Conservation (phyloP, 92 coral and sea anemone species). For the Siderastrea radians region DNA sequence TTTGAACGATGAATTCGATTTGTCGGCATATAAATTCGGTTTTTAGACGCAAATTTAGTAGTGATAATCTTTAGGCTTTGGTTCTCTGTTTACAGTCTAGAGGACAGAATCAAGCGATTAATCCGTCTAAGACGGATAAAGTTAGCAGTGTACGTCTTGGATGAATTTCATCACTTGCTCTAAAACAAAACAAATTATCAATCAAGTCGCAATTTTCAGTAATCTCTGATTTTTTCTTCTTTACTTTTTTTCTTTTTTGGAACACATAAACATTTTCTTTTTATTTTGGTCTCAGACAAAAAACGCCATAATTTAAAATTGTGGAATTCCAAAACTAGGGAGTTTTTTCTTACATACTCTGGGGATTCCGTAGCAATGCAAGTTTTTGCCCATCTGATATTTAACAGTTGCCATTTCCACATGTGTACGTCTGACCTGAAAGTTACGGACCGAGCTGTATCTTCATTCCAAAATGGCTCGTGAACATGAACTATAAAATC, state of each 20-base stretch:
- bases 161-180: conserved; percentile 4
- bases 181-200: neutral
- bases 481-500: too few relatives aligned
- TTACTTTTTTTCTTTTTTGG: neutral
- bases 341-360: neutral
- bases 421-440: too few relatives aligned
- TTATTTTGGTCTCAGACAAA: neutral
- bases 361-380: neutral
- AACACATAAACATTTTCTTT: neutral
- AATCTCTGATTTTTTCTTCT: neutral
- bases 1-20: neutral
- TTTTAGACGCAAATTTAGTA: neutral
- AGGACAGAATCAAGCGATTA: neutral
- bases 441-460: too few relatives aligned
- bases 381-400: neutral
- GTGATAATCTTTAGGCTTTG: neutral
- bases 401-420: too few relatives aligned
- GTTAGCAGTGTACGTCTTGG: neutral
- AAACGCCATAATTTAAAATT: neutral
- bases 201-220: neutral
- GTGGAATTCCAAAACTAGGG: neutral
- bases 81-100: conserved; percentile 16
- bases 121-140: conserved; percentile 29
- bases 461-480: too few relatives aligned
- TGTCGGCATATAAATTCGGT: neutral